These are phyloP conservation scores for Rhynchonycteris naso DNA, from an alignment of 2,797 vertebrate species.

Conservation along the genomic window DNA sequence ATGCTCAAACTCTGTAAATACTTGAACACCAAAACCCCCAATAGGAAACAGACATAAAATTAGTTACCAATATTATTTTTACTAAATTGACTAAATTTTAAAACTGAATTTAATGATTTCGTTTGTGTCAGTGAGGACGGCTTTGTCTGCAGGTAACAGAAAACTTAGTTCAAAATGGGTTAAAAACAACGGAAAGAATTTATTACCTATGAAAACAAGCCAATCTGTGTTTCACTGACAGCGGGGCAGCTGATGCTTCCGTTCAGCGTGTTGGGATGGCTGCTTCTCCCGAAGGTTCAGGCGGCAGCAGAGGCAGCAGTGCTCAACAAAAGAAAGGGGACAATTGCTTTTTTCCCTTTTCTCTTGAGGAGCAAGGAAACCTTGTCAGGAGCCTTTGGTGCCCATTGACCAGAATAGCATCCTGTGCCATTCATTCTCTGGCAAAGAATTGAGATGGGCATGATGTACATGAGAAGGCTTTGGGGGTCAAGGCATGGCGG, in stretches of 20 bases:
- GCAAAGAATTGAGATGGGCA: background rate
- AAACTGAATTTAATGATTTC: slow-evolving; percentile 10
- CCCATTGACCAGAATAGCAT: background rate
- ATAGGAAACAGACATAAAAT: slow-evolving; percentile 31
- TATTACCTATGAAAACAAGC: background rate
- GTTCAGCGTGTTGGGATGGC: background rate
- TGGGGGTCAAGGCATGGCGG: background rate
- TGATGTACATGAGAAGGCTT: background rate
- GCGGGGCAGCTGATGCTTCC: background rate
- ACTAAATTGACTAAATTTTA: background rate
- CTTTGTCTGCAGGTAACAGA: slow-evolving; percentile 25
- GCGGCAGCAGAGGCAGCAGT: background rate
- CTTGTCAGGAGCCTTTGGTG: background rate
- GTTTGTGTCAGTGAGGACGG: background rate
- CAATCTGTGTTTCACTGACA: background rate
- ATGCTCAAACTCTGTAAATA: background rate
- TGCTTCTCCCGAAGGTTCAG: background rate
- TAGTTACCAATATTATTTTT: background rate
- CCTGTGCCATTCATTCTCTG: background rate
- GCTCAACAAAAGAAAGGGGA: background rate
- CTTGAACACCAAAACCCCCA: background rate
- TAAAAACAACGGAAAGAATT: background rate
- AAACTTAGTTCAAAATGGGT: slow-evolving; percentile 10
- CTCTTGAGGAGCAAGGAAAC: background rate
- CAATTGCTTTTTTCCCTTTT: background rate